phyloP scores from a whole-genome alignment of 2,113 vertebrate species.

The Cebidichthys violaceus region DNA sequence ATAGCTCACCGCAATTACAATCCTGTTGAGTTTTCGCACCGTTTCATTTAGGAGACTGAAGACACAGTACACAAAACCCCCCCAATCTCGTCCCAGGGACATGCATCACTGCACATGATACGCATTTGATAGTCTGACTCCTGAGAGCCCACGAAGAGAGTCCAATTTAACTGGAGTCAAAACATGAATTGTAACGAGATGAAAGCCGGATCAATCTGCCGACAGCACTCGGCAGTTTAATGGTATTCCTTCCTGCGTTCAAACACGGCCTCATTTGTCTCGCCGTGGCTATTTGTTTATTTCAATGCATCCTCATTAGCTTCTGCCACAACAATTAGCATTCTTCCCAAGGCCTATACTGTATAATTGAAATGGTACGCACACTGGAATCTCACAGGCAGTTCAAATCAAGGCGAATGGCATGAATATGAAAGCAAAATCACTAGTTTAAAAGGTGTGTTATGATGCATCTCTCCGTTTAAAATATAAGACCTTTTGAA shows the following conservation, averaged over 20 bases:
- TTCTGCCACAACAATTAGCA: constrained; percentile 9
- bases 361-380: constrained; percentile 23
- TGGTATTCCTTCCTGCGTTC: constrained; percentile 33
- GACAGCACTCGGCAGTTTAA: constrained; percentile 37
- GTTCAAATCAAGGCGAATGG: neutral
- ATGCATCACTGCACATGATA: neutral
- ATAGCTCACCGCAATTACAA: constrained; percentile 33
- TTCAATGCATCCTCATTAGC: constrained; percentile 52
- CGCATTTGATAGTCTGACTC: neutral
- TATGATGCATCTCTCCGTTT: neutral
- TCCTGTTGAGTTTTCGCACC: constrained; percentile 13
- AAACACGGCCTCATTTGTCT: constrained; percentile 45
- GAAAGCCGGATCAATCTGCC: constrained; percentile 54
- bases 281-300: constrained; percentile 49
- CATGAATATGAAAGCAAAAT: neutral
- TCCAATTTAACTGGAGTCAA: neutral
- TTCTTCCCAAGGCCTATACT: constrained; percentile 13
- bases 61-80: neutral
- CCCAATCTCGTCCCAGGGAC: neutral
- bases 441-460: neutral
- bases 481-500: neutral
- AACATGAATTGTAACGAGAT: constrained; percentile 11
- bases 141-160: neutral
- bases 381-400: constrained; percentile 4
- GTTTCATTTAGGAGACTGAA: constrained; percentile 21